A percentile compares a stretch with the other conserved stretches of the same genome.
These are phyloP conservation scores for Syritta pipiens DNA, from an alignment of 2,888 invertebrate genomes.

Conservation along the genomic window DNA sequence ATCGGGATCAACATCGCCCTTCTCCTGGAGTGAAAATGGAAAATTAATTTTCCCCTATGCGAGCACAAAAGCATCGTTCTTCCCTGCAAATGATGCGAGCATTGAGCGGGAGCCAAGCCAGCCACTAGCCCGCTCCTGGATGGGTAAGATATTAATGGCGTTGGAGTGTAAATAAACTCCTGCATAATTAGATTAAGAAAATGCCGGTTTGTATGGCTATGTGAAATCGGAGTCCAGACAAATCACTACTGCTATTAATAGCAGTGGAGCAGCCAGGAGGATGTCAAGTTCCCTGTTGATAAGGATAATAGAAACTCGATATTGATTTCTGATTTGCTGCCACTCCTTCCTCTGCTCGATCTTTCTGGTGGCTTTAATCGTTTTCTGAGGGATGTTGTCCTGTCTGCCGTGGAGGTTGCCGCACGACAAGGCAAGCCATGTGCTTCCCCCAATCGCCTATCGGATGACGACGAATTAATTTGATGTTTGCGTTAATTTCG, in stretches of 20 bases:
- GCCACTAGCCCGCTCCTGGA: conserved; percentile 4
- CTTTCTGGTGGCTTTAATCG: conserved; percentile 18
- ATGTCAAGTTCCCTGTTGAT: conserved; percentile 41
- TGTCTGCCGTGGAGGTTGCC: conserved; percentile 8
- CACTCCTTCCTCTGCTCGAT: background rate
- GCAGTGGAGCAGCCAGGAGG: conserved; percentile 16
- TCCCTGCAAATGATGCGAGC: conserved; percentile 46
- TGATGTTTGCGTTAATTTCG: conserved; percentile 44
- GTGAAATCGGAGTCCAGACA: conserved; percentile 56
- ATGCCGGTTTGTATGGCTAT: conserved; percentile 43
- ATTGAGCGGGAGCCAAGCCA: conserved; percentile 27
- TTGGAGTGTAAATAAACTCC: conserved; percentile 68
- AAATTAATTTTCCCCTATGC: conserved; percentile 63
- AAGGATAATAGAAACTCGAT: conserved; percentile 61
- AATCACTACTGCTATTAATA: conserved; percentile 54
- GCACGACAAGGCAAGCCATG: conserved; percentile 12
- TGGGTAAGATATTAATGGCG: conserved; percentile 60
- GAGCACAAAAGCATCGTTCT: conserved; percentile 45
- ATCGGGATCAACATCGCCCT: background rate
- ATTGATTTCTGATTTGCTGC: conserved; percentile 60
- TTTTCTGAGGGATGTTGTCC: background rate
- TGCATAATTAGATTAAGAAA: conserved; percentile 68
- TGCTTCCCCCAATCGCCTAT: too few species aligned
- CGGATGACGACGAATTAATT: conserved; percentile 56
- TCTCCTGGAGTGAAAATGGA: conserved; percentile 45